A percentile compares a stretch with the other conserved stretches of the same genome.
These are phyloP conservation scores for Chlorocebus sabaeus DNA, from an alignment of 2,113 vertebrate genomes.

Conservation along the genomic window DNA sequence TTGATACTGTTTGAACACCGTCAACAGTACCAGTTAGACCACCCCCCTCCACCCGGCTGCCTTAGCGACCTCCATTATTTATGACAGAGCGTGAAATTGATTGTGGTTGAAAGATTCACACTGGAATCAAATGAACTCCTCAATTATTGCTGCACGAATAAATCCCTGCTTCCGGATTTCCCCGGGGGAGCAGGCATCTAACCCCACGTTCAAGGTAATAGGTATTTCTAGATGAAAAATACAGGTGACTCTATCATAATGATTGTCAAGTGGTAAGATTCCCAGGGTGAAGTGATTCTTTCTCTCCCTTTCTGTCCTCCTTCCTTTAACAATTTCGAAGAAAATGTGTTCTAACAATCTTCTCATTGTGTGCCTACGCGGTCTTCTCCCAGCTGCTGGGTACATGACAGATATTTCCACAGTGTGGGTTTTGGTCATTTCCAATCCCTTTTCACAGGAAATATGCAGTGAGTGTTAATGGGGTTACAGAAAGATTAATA, in stretches of 20 bases:
- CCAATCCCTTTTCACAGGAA: constrained; percentile 63
- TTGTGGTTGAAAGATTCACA: constrained; percentile 87
- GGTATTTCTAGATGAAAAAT: constrained; percentile 68
- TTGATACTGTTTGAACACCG: constrained; percentile 74
- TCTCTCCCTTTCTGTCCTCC: rapidly evolving
- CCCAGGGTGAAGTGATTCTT: constrained; percentile 59
- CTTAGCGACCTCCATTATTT: constrained; percentile 84
- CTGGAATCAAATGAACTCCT: constrained; percentile 88
- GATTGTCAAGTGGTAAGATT: constrained; percentile 56
- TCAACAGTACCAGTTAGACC: constrained; percentile 71
- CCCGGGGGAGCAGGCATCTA: constrained; percentile 68
- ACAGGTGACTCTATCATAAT: constrained; percentile 68
- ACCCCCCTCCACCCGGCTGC: constrained; percentile 66
- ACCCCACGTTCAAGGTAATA: constrained; percentile 76
- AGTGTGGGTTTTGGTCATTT: constrained; percentile 24
- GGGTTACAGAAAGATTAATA: constrained; percentile 71
- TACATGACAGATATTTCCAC: constrained; percentile 39
- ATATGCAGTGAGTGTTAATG: constrained; percentile 65
- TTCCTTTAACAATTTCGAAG: background rate
- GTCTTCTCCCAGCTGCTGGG: background rate
- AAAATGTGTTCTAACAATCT: background rate
- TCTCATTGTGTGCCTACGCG: rapidly evolving
- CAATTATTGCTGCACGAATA: constrained; percentile 83
- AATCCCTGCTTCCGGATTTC: constrained; percentile 78
- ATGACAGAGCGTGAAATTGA: constrained; percentile 86